Evolutionary conservation across 2,113 vertebrate species (phyloP).

Genomic region (Indicator maculatus): DNA sequence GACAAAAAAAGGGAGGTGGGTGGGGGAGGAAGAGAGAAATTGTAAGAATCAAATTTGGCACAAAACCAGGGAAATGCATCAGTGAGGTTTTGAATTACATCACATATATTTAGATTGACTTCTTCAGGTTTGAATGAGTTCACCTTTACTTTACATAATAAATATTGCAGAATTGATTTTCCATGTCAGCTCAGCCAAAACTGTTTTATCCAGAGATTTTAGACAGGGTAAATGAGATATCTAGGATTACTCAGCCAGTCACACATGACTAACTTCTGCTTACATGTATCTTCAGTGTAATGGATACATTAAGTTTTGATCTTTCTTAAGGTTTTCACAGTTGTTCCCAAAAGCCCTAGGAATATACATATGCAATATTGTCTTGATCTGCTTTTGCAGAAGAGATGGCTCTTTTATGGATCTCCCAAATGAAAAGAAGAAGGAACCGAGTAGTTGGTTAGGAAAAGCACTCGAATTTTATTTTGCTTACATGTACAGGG

Average conservation of each 20-base stretch:
- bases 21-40: not conserved
- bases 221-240: not conserved
- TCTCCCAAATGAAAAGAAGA: too few species aligned
- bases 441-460: too few species aligned
- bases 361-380: not conserved
- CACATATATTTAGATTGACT: not conserved
- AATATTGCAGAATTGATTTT: not conserved
- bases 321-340: not conserved
- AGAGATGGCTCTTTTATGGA: too few species aligned
- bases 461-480: too few species aligned
- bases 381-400: too few species aligned
- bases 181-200: not conserved
- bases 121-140: not conserved
- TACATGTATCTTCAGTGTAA: not conserved
- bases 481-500: too few species aligned
- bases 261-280: not conserved
- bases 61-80: not conserved
- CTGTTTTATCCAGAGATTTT: not conserved
- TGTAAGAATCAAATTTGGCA: not conserved
- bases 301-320: not conserved
- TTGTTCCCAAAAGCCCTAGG: not conserved
- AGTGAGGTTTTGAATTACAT: not conserved
- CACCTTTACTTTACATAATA: not conserved
- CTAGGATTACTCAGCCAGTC: not conserved
- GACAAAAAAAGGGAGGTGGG: rapidly evolving